Evolutionary conservation across 2,888 invertebrate species (phyloP).

Genomic region (Orthosia incerta): DNA sequence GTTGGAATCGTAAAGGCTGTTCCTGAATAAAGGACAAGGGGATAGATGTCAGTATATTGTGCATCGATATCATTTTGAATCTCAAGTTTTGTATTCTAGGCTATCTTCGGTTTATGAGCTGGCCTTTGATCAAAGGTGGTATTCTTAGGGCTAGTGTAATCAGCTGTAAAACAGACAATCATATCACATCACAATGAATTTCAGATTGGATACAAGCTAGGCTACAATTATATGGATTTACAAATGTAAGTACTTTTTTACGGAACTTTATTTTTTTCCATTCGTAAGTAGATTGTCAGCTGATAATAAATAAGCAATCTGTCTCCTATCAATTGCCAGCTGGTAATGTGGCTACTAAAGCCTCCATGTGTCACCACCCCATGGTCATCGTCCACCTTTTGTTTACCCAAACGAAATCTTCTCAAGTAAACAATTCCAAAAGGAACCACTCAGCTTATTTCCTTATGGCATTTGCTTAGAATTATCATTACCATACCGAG

Average conservation of each 20-base stretch:
- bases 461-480: constrained; percentile 87
- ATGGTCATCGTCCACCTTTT: constrained; percentile 69
- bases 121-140: not conserved
- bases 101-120: not conserved
- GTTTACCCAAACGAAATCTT: constrained; percentile 71
- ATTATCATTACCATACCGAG: constrained; percentile 83
- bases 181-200: too few species aligned
- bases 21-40: not conserved
- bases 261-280: too few species aligned
- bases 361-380: constrained; percentile 50
- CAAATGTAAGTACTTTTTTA: too few species aligned
- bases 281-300: not conserved
- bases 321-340: constrained; percentile 15
- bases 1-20: not conserved
- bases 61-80: too few species aligned
- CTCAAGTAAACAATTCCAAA: constrained; percentile 78
- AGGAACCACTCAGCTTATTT: constrained; percentile 81
- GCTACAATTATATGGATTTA: too few species aligned
- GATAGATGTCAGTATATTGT: not conserved
- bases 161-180: too few species aligned
- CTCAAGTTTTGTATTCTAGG: too few species aligned
- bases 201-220: too few species aligned
- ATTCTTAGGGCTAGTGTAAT: too few species aligned
- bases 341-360: constrained; percentile 26
- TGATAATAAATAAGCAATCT: constrained; percentile 13